Evolutionary conservation across 2,888 invertebrate genomes (phyloP), one percentile per base, ranked within the genome.

Genomic region (Cheilosia soror): DNA sequence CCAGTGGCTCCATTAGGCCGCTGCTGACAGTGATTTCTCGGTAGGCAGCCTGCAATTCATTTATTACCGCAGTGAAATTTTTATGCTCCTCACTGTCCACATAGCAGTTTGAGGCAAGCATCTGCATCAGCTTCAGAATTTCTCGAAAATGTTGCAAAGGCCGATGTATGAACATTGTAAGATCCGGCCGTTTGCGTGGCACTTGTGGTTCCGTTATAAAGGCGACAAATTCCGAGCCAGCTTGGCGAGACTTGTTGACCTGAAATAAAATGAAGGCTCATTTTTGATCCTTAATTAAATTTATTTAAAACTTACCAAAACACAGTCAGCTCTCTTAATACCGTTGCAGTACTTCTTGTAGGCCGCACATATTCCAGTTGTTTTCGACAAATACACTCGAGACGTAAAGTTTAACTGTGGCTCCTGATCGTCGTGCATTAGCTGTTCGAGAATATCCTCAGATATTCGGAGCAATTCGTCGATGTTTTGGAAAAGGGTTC

Each of bases 341-440:
- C 97, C 97, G 88, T 96, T 94, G 90, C 96, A 96, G 92, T 97
- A 97, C 89, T 96, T 95, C 91, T 96, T 95, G 92, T 97, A 97
- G 60, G 96, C 95, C 63, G 95, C 94, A 90, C 95, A 95, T 89
- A 97, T 95, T 89, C 95, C 94, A 87, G 95, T 94, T 81, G 96
- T 94, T 92, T 96, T 96, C 58, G 95, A 94, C 58, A 96, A 93
- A 90, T 97, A 97, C 2, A 95, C 95, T 42, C 95, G 94, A 4
- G 95, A 94, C 57, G 96, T 93, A 31, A 94, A 94, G 83, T 95
- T 94, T 53, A 95, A 93, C 88, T 95, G 95, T 13, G 92, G 92
- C 89, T 96, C 96, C 5, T 95, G 95, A 66, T 97, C 96, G 73
- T 96, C 96, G 89, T 94, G 95, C 62, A 95, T 93, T 76, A 96